Base-by-base conservation (phyloP, 2,113 vertebrate species). In the Oncorhynchus nerka region DNA sequence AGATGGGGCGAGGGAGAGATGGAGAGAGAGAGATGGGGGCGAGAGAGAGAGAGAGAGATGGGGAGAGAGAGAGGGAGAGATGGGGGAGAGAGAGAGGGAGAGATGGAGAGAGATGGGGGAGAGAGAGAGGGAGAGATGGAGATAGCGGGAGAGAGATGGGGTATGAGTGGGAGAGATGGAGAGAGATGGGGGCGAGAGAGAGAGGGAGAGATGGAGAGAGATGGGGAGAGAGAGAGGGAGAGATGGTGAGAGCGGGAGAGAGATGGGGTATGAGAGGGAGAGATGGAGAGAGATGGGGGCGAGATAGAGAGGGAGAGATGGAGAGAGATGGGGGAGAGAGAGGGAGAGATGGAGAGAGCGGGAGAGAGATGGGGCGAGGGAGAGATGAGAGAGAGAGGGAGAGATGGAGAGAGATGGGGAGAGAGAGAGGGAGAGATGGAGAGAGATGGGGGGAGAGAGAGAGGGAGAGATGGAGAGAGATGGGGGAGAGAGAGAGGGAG, bases 171-270 rank as follows among this genome's bases (percentile, higher is more conserved):
- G 24, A 26, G 30, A n/a, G 28, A 69, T 1, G 62, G 67, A 62
- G 67, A 59, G 62, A 75, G 4, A 4, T 0, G 30, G 0, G 30
- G 4, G 30, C 4, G 30, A 30, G 30, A 8, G 11, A 45, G 68
- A 70, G 61, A 70, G n/a, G 28, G 45, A 19, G 49, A 64, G 51
- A 75, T n/a, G n/a, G n/a, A n/a, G n/a, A n/a, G n/a, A n/a, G n/a
- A n/a, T n/a, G n/a, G n/a, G n/a, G n/a, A n/a, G n/a, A n/a, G n/a
- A n/a, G n/a, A n/a, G n/a, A n/a, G n/a, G n/a, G n/a, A n/a, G n/a
- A n/a, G n/a, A n/a, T n/a, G n/a, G n/a, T n/a, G n/a, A n/a, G n/a
- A n/a, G n/a, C n/a, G n/a, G n/a, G n/a, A 4, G 30, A 4, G 30
- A 30, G 30, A 30, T 4, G 4, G 30, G 1, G 30, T 5, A n/a